Percentiles rank a stretch among this genome's conserved stretches.
Evolutionary conservation across 2,113 vertebrate species (phyloP).

Genomic region (Pluvianellus socialis): DNA sequence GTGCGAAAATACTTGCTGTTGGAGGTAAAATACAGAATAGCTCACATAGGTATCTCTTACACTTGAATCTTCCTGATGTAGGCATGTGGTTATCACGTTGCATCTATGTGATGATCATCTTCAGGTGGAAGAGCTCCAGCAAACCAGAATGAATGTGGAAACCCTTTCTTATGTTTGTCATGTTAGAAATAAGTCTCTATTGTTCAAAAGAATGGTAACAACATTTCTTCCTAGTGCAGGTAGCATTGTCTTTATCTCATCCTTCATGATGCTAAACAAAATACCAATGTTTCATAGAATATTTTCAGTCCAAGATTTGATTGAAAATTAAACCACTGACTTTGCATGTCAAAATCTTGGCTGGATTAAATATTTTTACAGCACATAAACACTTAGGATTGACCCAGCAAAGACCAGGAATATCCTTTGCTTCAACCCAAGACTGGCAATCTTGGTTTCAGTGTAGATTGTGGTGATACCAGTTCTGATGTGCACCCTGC

Average conservation of each 20-base stretch:
- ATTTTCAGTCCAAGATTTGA: not conserved
- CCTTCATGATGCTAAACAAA: not conserved
- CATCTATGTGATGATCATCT: not conserved
- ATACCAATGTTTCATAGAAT: not conserved
- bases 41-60: not conserved
- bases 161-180: not conserved
- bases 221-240: not conserved
- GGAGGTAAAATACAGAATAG: not conserved
- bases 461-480: not conserved
- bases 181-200: not conserved
- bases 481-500: not conserved
- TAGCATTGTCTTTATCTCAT: not conserved
- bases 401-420: not conserved
- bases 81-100: not conserved
- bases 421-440: not conserved
- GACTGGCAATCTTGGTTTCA: not conserved
- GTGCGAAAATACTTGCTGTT: not conserved
- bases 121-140: not conserved
- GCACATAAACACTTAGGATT: not conserved
- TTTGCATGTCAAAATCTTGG: not conserved
- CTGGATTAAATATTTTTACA: not conserved
- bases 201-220: not conserved
- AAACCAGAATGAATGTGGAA: not conserved
- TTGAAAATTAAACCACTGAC: not conserved
- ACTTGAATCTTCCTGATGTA: not conserved